These are phyloP conservation scores for Centroberyx gerrardi DNA, from an alignment of 2,797 vertebrate genomes.

Conservation along the genomic window DNA sequence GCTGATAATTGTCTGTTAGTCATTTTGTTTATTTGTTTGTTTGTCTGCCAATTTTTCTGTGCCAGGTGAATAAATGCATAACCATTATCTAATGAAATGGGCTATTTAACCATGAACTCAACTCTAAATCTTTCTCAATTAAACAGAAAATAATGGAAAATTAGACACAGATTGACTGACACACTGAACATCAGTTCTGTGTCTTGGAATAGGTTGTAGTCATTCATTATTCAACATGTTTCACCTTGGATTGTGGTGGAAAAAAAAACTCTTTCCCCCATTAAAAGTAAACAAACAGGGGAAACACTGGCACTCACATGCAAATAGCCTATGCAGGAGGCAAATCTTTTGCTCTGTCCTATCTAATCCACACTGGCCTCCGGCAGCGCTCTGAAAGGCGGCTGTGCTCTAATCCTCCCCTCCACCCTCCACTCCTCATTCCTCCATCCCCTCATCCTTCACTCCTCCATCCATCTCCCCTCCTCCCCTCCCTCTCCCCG, in stretches of 20 bases:
- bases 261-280: conserved; percentile 56
- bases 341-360: conserved; percentile 75
- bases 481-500: conserved; percentile 33
- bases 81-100: conserved; percentile 67
- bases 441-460: conserved; percentile 71
- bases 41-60: conserved; percentile 53
- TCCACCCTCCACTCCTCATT: conserved; percentile 63
- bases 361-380: conserved; percentile 78
- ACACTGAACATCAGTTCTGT: conserved; percentile 46
- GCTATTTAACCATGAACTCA: conserved; percentile 50
- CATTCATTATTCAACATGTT: conserved; percentile 67
- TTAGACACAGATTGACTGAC: conserved; percentile 59
- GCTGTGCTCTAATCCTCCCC: conserved; percentile 73
- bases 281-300: conserved; percentile 78
- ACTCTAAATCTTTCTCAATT: conserved; percentile 63
- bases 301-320: conserved; percentile 75
- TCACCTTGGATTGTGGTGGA: conserved; percentile 61
- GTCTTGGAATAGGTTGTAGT: conserved; percentile 45
- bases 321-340: conserved; percentile 73
- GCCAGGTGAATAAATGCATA: conserved; percentile 75
- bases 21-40: conserved; percentile 67
- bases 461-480: conserved; percentile 54
- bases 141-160: conserved; percentile 66
- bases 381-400: conserved; percentile 73
- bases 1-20: conserved; percentile 60